Base-by-base conservation (phyloP, 2,797 vertebrate species). In the Loriculus beryllinus region DNA sequence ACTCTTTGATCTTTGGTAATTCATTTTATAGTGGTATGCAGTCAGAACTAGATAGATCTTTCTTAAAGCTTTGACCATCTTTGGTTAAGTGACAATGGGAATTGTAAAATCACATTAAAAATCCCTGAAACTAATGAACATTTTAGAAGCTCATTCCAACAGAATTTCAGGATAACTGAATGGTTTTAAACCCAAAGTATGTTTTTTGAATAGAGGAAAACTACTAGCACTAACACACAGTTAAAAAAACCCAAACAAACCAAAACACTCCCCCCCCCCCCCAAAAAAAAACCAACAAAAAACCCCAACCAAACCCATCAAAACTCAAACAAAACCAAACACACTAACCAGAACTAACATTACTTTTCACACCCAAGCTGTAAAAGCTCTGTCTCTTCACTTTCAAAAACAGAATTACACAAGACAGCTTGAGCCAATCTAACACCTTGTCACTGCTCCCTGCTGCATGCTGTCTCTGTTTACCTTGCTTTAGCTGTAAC, bases 401-500 rank as follows among this genome's bases (percentile, higher is more conserved):
- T 93, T 96, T 86, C 65, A 62, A 54, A 96, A 96, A 78, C 76
- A 90, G 88, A 92, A 93, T 91, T 93, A 93, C 90, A 91, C 45
- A 49, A 96, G 89, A 96, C 95, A 96, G 92, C 96, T 96, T 96
- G 96, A 96, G 94, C 85, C 95, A 90, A 95, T 96, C 94, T 94
- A 94, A 94, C 95, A 95, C 89, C 75, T 94, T 96, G 92, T 96
- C 95, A 93, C 51, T 78, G 89, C 76, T 96, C 87, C 72, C 49
- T 89, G 2, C 79, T 81, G 39, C 96, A 96, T 90, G 94, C 95
- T 96, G 95, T 95, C 96, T 92, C 72, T 96, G 91, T 96, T 96
- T 96, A 95, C 89, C 91, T 94, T 91, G 79, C 69, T 74, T 69
- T 92, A 89, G 45, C 76, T 94, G 79, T 59, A 83, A 65, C 94